These are phyloP conservation scores for Pogonognathellus flavescens DNA, from an alignment of 1,140 invertebrate species.

Conservation along the genomic window DNA sequence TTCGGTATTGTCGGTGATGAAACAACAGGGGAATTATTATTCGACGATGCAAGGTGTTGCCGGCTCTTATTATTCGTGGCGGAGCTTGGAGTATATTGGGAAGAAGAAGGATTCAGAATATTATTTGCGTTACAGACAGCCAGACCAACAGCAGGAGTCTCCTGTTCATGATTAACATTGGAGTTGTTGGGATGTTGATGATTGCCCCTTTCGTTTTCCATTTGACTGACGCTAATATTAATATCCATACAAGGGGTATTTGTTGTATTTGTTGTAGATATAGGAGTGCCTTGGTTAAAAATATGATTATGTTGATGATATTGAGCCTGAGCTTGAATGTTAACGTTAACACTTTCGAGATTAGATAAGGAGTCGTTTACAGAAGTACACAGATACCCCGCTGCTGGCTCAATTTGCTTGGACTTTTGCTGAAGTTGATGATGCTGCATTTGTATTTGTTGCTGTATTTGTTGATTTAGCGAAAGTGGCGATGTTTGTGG, in stretches of 20 bases:
- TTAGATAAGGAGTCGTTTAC: conserved; percentile 40
- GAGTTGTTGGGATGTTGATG: not conserved
- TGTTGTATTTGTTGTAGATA: not conserved
- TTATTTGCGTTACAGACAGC: not conserved
- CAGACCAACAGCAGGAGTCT: not conserved
- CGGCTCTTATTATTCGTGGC: not conserved
- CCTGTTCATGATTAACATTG: not conserved
- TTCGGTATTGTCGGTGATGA: conserved; percentile 53
- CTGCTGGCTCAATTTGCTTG: not conserved
- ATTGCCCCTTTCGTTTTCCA: conserved; percentile 36
- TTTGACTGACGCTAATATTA: conserved; percentile 5
- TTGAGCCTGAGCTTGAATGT: conserved; percentile 1
- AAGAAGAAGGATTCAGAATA: not conserved
- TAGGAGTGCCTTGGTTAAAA: not conserved
- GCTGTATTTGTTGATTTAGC: conserved; percentile 41
- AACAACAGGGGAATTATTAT: not conserved
- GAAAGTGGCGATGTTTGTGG: conserved; percentile 36
- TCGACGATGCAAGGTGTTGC: not conserved
- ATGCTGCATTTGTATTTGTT: conserved; percentile 1
- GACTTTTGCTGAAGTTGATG: conserved; percentile 2
- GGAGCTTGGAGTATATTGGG: not conserved
- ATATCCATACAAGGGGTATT: not conserved
- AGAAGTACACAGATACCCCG: conserved; percentile 1
- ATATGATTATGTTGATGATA: conserved; percentile 4
- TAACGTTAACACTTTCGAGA: conserved; percentile 35